A percentile compares a stretch with the other conserved stretches of the same genome.
Evolutionary conservation across 2,797 vertebrate species (phyloP).

Genomic region (Chelidonichthys spinosus): DNA sequence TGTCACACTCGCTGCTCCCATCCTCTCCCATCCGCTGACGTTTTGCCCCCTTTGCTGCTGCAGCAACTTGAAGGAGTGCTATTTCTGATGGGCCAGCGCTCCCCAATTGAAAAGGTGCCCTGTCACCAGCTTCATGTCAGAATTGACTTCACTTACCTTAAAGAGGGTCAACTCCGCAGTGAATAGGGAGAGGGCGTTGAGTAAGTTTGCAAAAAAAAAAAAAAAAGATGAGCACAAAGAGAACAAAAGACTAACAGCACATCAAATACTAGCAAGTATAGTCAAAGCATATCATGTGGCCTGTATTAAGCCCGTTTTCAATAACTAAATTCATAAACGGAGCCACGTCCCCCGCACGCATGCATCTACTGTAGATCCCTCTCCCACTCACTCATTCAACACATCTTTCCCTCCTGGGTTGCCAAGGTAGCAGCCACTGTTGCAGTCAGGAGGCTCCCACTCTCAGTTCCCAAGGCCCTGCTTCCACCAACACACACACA

Average conservation of each 20-base stretch:
- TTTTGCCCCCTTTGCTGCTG: slow-evolving; percentile 66
- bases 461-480: slow-evolving; percentile 81
- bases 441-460: slow-evolving; percentile 84
- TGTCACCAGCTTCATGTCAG: slow-evolving; percentile 70
- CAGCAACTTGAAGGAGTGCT: slow-evolving; percentile 61
- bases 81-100: slow-evolving; percentile 61
- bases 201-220: slow-evolving; percentile 34
- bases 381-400: slow-evolving; percentile 84
- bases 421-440: slow-evolving; percentile 86
- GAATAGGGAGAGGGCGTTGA: slow-evolving; percentile 24
- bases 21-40: slow-evolving; percentile 38
- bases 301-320: slow-evolving; percentile 66
- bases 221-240: slow-evolving; percentile 42
- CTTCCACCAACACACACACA: slow-evolving; percentile 73
- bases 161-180: slow-evolving; percentile 35
- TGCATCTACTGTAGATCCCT: slow-evolving; percentile 76
- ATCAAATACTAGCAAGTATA: slow-evolving; percentile 47
- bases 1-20: slow-evolving; percentile 51
- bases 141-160: slow-evolving; percentile 62
- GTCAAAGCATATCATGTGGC: slow-evolving; percentile 61
- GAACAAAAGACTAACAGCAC: slow-evolving; percentile 46
- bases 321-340: slow-evolving; percentile 82
- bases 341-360: slow-evolving; percentile 76
- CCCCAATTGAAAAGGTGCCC: slow-evolving; percentile 63
- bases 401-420: slow-evolving; percentile 83